These are phyloP conservation scores for Adelosebastes latens DNA, from an alignment of 2,797 vertebrate genomes.

Conservation along the genomic window DNA sequence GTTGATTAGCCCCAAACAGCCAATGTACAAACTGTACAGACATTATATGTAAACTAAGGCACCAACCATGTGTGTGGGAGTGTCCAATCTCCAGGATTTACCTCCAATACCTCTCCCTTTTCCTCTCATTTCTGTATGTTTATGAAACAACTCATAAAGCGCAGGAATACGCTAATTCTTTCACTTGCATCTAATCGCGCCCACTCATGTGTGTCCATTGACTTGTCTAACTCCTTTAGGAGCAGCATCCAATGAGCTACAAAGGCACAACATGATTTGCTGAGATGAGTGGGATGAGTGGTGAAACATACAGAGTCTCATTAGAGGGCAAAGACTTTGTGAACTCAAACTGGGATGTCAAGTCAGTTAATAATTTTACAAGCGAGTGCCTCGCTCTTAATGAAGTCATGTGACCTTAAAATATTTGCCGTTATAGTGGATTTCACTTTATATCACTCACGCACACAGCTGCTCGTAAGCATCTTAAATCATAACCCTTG, in stretches of 20 bases:
- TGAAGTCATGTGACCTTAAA: background rate
- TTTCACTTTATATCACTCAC: background rate
- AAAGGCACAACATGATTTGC: background rate
- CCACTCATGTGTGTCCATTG: background rate
- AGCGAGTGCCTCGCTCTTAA: conserved; percentile 7
- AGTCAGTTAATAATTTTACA: conserved; percentile 40
- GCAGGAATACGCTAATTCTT: background rate
- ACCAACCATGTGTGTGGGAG: background rate
- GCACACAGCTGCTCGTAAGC: conserved; percentile 5
- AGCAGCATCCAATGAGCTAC: background rate
- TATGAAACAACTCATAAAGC: background rate
- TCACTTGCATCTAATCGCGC: background rate
- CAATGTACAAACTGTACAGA: background rate
- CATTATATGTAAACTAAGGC: background rate
- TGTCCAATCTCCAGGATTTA: background rate
- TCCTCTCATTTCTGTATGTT: background rate
- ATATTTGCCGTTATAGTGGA: background rate
- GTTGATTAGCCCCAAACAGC: background rate
- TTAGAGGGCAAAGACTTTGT: background rate
- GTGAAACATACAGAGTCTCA: background rate
- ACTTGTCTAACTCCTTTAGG: background rate
- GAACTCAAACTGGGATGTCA: conserved; percentile 13
- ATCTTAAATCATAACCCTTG: conserved; percentile 37
- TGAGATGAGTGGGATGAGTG: background rate
- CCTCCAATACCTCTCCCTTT: background rate